Evolutionary conservation across 2,888 invertebrate genomes (phyloP).

Genomic region (Coecobrya sp.): DNA sequence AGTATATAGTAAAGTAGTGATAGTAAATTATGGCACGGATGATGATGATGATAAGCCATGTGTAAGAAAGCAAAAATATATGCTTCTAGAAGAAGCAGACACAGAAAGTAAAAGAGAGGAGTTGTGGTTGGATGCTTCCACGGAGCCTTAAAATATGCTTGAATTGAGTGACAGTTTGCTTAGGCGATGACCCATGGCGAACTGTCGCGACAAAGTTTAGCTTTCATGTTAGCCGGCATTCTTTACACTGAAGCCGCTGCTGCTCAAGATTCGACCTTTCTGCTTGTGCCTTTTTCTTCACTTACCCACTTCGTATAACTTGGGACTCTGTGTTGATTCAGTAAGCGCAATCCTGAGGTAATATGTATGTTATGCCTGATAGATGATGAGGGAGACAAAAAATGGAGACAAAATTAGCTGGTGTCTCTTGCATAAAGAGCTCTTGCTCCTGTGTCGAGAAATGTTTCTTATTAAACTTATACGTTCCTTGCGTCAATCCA

Average conservation of each 20-base stretch:
- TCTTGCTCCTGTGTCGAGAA: not conserved
- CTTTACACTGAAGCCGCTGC: conserved; percentile 69
- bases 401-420: conserved; percentile 43
- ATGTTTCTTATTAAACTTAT: conserved; percentile 3
- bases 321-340: not conserved
- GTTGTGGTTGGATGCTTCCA: conserved; percentile 80
- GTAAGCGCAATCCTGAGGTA: conserved; percentile 14
- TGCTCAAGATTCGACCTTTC: conserved; percentile 62
- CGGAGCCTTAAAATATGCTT: conserved; percentile 81
- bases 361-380: conserved; percentile 22
- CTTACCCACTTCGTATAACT: not conserved
- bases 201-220: conserved; percentile 87
- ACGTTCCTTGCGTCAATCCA: not conserved
- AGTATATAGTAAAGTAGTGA: conserved; percentile 9
- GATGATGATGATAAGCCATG: conserved; percentile 57
- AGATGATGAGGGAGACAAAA: not conserved
- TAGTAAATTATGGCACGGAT: conserved; percentile 42
- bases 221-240: conserved; percentile 86
- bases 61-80: conserved; percentile 49
- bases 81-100: conserved; percentile 32
- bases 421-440: conserved; percentile 35
- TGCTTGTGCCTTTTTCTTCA: conserved; percentile 53
- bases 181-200: conserved; percentile 87
- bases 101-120: conserved; percentile 63
- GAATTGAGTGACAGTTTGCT: conserved; percentile 86